phyloP scores from a whole-genome alignment of 2,797 vertebrate genomes.

The Setipinna tenuifilis region DNA sequence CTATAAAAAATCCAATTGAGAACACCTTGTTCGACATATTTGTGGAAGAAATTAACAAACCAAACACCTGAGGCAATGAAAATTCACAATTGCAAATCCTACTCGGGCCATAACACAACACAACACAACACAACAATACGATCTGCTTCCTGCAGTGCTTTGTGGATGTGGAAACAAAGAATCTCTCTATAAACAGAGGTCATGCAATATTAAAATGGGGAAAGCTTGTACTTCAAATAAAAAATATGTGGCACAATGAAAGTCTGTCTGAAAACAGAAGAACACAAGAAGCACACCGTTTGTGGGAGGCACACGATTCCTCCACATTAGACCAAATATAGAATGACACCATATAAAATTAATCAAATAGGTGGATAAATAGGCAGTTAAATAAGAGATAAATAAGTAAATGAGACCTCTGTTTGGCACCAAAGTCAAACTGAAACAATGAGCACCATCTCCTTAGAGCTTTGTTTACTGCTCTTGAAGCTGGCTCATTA shows the following conservation, averaged over 20 bases:
- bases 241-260: conserved; percentile 2
- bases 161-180: not conserved
- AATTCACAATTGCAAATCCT: conserved; percentile 46
- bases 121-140: conserved; percentile 24
- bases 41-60: conserved; percentile 47
- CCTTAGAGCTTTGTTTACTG: conserved; percentile 42
- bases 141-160: conserved; percentile 42
- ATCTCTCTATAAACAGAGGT: not conserved
- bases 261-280: not conserved
- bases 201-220: conserved; percentile 9
- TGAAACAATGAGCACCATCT: conserved; percentile 32
- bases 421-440: conserved; percentile 16
- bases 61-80: conserved; percentile 49
- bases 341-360: not conserved
- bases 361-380: not conserved
- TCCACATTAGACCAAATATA: not conserved
- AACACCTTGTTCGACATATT: conserved; percentile 55
- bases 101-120: conserved; percentile 40
- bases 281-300: not conserved
- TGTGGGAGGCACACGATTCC: not conserved
- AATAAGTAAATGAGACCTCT: not conserved
- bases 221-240: not conserved
- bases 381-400: not conserved
- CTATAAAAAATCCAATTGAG: conserved; percentile 57
- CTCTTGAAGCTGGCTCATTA: conserved; percentile 52